Percentiles rank a stretch among this genome's conserved stretches.
These are phyloP conservation scores for Proisotoma minuta DNA, from an alignment of 2,888 invertebrate species.

Conservation along the genomic window DNA sequence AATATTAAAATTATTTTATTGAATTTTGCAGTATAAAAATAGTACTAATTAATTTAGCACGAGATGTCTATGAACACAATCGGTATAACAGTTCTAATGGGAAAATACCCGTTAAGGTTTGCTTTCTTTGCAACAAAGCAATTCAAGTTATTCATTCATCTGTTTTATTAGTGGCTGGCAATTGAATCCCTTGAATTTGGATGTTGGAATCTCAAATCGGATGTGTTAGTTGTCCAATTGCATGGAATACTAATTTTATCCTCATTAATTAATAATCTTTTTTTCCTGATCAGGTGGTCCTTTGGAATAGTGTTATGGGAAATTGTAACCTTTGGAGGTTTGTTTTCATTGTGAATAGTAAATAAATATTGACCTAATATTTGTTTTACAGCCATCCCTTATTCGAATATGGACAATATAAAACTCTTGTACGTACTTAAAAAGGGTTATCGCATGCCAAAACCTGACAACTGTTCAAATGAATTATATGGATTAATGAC, in stretches of 20 bases:
- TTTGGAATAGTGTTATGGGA: slow-evolving; percentile 42
- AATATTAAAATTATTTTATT: too few species aligned
- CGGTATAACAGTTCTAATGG: slow-evolving; percentile 42
- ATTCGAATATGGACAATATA: slow-evolving; percentile 30
- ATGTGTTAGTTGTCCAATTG: slow-evolving; percentile 39
- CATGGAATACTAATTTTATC: too few species aligned
- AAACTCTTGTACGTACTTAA: slow-evolving; percentile 37
- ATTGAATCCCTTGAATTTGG: slow-evolving; percentile 42
- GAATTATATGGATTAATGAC: slow-evolving; percentile 41
- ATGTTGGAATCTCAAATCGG: slow-evolving; percentile 44
- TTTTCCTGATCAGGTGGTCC: slow-evolving; percentile 27
- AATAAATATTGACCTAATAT: background rate
- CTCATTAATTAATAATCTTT: background rate
- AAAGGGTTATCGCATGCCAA: slow-evolving; percentile 39
- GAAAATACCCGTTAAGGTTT: slow-evolving; percentile 43
- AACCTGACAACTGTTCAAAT: slow-evolving; percentile 36
- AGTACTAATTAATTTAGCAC: too few species aligned
- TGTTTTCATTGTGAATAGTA: background rate
- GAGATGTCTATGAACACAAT: slow-evolving; percentile 45
- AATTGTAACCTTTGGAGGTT: slow-evolving; percentile 43
- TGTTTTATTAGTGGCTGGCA: slow-evolving; percentile 46
- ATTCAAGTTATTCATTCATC: too few species aligned
- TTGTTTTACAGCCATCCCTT: slow-evolving; percentile 20
- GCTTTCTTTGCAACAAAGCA: too few species aligned
- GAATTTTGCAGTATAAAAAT: too few species aligned